A percentile compares a stretch with the other conserved stretches of the same genome.
phyloP scores from a whole-genome alignment of 2,888 invertebrate species.

The Volucella zonaria region DNA sequence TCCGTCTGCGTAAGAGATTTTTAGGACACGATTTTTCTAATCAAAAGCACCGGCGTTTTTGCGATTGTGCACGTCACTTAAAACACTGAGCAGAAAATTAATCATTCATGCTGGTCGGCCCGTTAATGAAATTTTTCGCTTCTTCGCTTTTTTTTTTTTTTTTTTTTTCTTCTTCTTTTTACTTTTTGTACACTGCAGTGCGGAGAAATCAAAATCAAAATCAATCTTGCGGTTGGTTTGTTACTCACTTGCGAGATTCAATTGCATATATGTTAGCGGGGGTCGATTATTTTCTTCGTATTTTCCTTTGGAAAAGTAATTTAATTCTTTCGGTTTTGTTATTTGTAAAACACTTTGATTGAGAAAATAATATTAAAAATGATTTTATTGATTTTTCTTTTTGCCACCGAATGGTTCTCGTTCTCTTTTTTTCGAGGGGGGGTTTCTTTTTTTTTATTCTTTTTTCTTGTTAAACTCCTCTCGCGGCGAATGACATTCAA shows the following conservation, averaged over 20 bases:
- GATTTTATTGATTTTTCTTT: constrained; percentile 69
- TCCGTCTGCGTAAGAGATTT: constrained; percentile 21
- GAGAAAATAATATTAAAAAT: constrained; percentile 43
- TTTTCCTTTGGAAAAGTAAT: neutral
- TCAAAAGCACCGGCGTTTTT: constrained; percentile 67
- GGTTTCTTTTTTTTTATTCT: neutral
- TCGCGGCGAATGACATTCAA: constrained; percentile 72
- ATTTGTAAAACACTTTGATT: constrained; percentile 38
- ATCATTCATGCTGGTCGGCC: constrained; percentile 59
- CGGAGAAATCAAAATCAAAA: constrained; percentile 40
- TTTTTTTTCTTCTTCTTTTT: too few species aligned
- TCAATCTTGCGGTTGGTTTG: constrained; percentile 33
- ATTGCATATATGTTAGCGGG: constrained; percentile 48
- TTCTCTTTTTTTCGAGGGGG: constrained; percentile 32
- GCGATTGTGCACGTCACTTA: constrained; percentile 67
- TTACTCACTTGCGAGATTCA: constrained; percentile 68
- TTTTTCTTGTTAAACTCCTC: constrained; percentile 56
- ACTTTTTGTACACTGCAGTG: constrained; percentile 62
- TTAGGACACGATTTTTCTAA: constrained; percentile 5
- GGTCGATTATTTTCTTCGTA: neutral
- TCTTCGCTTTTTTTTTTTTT: too few species aligned
- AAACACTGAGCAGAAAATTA: constrained; percentile 60
- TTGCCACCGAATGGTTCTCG: constrained; percentile 61
- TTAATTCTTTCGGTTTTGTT: constrained; percentile 9
- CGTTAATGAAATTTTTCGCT: constrained; percentile 35